phyloP scores from a whole-genome alignment of 2,113 vertebrate species.

The Podarcis muralis region DNA sequence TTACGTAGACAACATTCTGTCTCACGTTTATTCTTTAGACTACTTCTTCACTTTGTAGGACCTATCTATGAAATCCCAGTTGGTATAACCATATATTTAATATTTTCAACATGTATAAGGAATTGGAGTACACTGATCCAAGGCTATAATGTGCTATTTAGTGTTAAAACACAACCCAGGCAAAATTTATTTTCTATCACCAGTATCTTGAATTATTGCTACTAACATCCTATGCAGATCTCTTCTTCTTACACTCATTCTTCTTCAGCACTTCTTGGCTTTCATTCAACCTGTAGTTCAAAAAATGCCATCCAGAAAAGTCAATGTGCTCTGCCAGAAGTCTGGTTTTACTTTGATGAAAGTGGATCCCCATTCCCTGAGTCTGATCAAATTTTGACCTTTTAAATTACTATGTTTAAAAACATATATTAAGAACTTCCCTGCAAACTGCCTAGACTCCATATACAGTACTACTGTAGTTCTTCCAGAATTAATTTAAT shows the following conservation, averaged over 20 bases:
- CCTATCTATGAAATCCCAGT: background rate
- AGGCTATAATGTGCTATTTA: background rate
- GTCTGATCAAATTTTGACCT: background rate
- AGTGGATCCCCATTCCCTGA: background rate
- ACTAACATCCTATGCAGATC: constrained; percentile 22
- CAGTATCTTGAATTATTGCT: constrained; percentile 31
- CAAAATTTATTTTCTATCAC: constrained; percentile 26
- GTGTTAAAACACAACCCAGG: background rate
- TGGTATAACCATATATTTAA: constrained; percentile 21
- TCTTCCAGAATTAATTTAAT: background rate
- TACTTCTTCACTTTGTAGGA: constrained; percentile 7
- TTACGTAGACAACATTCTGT: background rate
- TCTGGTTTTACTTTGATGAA: constrained; percentile 9
- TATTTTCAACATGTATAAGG: background rate
- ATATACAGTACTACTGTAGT: background rate
- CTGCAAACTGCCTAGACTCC: background rate
- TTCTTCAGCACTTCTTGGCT: background rate
- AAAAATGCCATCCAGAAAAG: background rate
- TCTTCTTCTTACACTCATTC: constrained; percentile 26
- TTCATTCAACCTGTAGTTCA: constrained; percentile 7
- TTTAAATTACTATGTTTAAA: background rate
- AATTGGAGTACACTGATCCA: background rate
- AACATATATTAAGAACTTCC: rapidly evolving
- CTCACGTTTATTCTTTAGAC: background rate
- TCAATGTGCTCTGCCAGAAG: background rate